Evolutionary conservation across 2,888 invertebrate genomes (phyloP).

Genomic region (Pseudoips prasinana): DNA sequence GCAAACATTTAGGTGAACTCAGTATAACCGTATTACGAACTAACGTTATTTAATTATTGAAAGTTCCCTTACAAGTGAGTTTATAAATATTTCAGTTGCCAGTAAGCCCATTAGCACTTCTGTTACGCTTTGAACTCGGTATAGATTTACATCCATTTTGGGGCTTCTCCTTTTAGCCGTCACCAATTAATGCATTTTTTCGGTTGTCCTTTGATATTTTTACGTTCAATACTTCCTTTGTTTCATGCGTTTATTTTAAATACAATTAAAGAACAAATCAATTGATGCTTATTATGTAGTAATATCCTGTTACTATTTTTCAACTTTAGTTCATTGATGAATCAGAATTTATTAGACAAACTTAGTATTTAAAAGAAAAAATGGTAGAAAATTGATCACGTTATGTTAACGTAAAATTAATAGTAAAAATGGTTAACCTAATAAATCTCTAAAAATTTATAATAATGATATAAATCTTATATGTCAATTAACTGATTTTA

Average conservation of each 20-base stretch:
- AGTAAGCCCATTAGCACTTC: constrained; percentile 57
- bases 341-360: too few species aligned
- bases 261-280: constrained; percentile 8
- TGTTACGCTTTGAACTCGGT: constrained; percentile 60
- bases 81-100: constrained; percentile 45
- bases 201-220: constrained; percentile 36
- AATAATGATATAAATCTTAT: too few species aligned
- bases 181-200: constrained; percentile 73
- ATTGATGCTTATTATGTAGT: not conserved
- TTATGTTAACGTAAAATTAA: too few species aligned
- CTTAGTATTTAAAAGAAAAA: too few species aligned
- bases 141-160: constrained; percentile 55
- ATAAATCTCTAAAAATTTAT: too few species aligned
- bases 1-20: too few species aligned
- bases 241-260: constrained; percentile 16
- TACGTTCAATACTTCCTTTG: constrained; percentile 42
- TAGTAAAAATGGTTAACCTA: too few species aligned
- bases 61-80: constrained; percentile 34
- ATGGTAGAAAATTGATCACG: too few species aligned
- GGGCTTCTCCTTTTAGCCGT: constrained; percentile 49
- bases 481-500: too few species aligned
- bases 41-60: constrained; percentile 46
- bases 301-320: not conserved
- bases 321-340: too few species aligned
- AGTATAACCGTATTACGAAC: too few species aligned